Evolutionary conservation across 2,113 vertebrate genomes (phyloP), one percentile per base, ranked within the genome.

Genomic region (Actenoides lindsayi): DNA sequence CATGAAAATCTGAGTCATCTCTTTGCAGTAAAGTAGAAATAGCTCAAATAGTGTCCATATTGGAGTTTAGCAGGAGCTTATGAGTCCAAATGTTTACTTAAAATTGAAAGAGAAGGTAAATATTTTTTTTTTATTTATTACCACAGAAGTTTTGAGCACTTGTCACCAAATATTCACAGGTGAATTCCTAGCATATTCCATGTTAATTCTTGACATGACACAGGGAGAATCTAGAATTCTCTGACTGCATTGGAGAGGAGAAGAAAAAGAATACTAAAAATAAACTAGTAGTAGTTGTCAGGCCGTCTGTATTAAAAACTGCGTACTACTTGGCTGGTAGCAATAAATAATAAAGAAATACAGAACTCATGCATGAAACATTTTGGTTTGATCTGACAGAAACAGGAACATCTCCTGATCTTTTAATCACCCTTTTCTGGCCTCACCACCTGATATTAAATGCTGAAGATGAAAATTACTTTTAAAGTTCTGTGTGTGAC

Each of bases 271-370:
- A 2, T 27, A 1, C 14, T 17, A 51, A 56, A 94, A 56, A 13
- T 0, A 0, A 7, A 25, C 4, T 25, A 48, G 4, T 27, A 35
- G 13, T 15, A 53, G 8, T 8, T 64, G 10, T 33, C 21, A 67
- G 46, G 3, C 8, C 33, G 8, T 68, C 63, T 71, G 11, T 31
- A 42, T 69, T 74, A 35, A 53, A 33, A 50, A 53, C 30, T 77
- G 10, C 6, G 42, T 64, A 44, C 53, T 82, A 5, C 39, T 75
- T 24, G 2, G 9, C 24, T 77, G 4, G 9, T 15, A 12, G 3
- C 13, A 70, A 44, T 87, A 76, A 80, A 80, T 69, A 69, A 41
- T n/a, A 44, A 54, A 84, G 9, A 20, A 80, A 8, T 17, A 4
- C 8, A 71, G 46, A 54, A 24, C 4, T 76, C 16, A 69, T 53